phyloP scores from a whole-genome alignment of 2,888 invertebrate species.

The Drosophila formosana region DNA sequence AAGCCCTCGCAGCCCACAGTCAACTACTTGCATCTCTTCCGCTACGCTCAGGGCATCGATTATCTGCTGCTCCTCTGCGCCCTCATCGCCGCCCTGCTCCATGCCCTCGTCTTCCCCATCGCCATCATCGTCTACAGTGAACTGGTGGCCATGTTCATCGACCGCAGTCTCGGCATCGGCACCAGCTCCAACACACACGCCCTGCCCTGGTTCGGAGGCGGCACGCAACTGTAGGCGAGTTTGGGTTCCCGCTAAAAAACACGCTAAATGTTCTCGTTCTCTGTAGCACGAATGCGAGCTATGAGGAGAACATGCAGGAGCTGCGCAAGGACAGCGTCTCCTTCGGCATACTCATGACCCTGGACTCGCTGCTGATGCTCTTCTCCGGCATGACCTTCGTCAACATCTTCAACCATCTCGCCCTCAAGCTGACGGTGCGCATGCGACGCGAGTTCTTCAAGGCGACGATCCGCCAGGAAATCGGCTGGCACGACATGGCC shows the following conservation, averaged over 20 bases:
- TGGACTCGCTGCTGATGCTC: conserved; percentile 87
- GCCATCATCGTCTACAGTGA: conserved; percentile 90
- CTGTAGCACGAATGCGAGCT: conserved; percentile 86
- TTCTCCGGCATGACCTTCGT: conserved; percentile 88
- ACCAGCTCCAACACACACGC: conserved; percentile 87
- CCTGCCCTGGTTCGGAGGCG: conserved; percentile 88
- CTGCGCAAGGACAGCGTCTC: conserved; percentile 88
- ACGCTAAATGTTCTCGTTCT: not conserved
- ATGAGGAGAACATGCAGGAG: conserved; percentile 86
- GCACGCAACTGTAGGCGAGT: conserved; percentile 86
- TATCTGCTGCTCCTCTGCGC: conserved; percentile 86
- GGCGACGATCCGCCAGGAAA: conserved; percentile 89
- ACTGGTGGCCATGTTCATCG: conserved; percentile 89
- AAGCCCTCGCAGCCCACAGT: conserved; percentile 43
- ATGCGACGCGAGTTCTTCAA: conserved; percentile 88
- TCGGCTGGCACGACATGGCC: conserved; percentile 90
- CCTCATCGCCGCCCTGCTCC: conserved; percentile 86
- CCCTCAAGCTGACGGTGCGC: conserved; percentile 87
- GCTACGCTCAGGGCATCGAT: conserved; percentile 88
- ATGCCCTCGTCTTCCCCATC: conserved; percentile 88
- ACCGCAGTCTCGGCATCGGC: conserved; percentile 87
- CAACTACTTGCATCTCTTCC: conserved; percentile 84
- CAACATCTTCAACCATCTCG: conserved; percentile 88
- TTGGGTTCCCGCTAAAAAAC: not conserved
- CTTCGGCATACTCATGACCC: conserved; percentile 87